Evolutionary conservation across 2,113 vertebrate species (phyloP).

Genomic region (Glaucomys volans): DNA sequence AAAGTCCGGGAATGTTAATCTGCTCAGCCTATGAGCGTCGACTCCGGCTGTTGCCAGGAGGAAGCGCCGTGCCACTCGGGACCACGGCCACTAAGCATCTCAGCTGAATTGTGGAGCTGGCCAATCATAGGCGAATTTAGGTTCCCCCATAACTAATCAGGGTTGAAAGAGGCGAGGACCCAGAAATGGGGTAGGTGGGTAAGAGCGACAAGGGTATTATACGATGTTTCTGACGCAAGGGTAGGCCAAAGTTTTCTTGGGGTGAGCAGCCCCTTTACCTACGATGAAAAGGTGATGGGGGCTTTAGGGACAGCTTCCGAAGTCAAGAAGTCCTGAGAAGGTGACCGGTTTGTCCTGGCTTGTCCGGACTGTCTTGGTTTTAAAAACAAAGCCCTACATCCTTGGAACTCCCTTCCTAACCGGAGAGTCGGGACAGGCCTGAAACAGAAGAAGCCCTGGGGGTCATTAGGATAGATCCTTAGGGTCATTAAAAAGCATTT

Average conservation of each 20-base stretch:
- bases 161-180: neutral
- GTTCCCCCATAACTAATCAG: neutral
- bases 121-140: slow-evolving; percentile 66
- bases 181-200: neutral
- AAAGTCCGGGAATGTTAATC: neutral
- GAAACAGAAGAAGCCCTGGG: neutral
- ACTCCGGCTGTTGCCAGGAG: slow-evolving; percentile 79
- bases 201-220: neutral
- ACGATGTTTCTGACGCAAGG: neutral
- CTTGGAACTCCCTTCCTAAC: neutral
- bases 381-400: neutral
- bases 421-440: neutral
- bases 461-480: slow-evolving; percentile 55
- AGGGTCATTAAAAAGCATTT: slow-evolving; percentile 48
- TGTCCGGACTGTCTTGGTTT: neutral
- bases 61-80: slow-evolving; percentile 58
- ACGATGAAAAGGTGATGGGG: neutral
- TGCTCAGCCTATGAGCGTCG: slow-evolving; percentile 57
- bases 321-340: neutral
- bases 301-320: neutral
- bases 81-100: slow-evolving; percentile 66
- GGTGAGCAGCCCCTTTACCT: neutral
- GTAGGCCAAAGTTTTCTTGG: neutral
- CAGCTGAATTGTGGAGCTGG: neutral
- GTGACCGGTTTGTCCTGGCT: neutral